Base-by-base conservation (phyloP, 2,113 vertebrate species). In the Xenus cinereus region DNA sequence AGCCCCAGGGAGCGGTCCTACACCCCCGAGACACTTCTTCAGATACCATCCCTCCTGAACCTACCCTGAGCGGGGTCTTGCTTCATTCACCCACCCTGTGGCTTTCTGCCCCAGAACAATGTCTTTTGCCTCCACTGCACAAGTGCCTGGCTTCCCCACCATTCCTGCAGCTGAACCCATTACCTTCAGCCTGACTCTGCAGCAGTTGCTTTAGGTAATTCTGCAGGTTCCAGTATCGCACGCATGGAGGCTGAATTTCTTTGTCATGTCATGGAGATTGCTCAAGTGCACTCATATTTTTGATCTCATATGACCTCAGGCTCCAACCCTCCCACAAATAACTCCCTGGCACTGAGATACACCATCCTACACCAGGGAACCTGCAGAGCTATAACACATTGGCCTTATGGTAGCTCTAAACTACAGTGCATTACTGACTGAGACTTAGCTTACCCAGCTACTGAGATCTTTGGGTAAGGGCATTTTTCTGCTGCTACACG, bases 61-160 rank as follows among this genome's bases (percentile, higher is more conserved):
- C 59, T 48, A 48, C 27, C 26, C 30, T 10, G 46, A 67, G 46
- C 23, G 59, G 24, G 21, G 21, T 18, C 20, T 77, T 59, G 46
- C 16, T 80, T 84, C 41, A 51, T n/a, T 56, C 41, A 69, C 48
- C 22, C 67, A 62, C 19, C 35, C 60, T 2, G 2, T 13, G 41
- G 46, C 12, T 56, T 80, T 62, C 74, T 62, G 46, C 5, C 8
- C 23, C 41, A 80, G 62, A 75, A 45, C 23, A 63, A 32, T 1
- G 9, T 20, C 72, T 43, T 10, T 10, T 51, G 50, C 18, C 37
- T 69, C 33, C 74, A 69, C 9, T 2, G 0, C 32, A 50, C 41
- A 80, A 63, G 43, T 2, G 0, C 21, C 30, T 33, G 53, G 18
- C 30, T 79, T 33, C 41, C 45, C 39, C 1, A 1, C 10, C 1